Percentiles rank a stretch among this genome's conserved stretches.
These are phyloP conservation scores for Holothuria leucospilota DNA, from an alignment of 53 echinoderm and acorn worm genomes.

Conservation along the genomic window DNA sequence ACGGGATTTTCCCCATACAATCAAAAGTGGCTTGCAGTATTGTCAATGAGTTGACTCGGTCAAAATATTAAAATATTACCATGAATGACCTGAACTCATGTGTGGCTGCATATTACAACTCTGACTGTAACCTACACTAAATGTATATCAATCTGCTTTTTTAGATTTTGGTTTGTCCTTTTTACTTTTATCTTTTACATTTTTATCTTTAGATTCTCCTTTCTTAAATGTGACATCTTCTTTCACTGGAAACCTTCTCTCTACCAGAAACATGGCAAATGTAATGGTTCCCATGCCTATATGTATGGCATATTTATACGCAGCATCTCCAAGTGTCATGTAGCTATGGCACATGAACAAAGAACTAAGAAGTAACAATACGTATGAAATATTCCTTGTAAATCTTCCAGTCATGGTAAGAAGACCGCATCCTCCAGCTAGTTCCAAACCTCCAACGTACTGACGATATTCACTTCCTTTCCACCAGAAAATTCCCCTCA, in stretches of 20 bases:
- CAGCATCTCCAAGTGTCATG: conserved; percentile 74
- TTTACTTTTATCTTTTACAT: conserved; percentile 34
- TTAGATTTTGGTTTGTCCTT: conserved; percentile 64
- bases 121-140: too few relatives aligned
- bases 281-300: conserved; percentile 72
- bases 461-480: conserved; percentile 88
- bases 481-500: conserved; percentile 69
- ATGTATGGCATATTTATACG: conserved; percentile 62
- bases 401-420: conserved; percentile 74
- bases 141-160: conserved; percentile 58
- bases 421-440: conserved; percentile 87
- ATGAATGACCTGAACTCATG: too few relatives aligned
- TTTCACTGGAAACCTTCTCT: conserved; percentile 51
- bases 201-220: conserved; percentile 29
- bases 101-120: too few relatives aligned
- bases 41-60: too few relatives aligned
- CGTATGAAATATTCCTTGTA: conserved; percentile 70
- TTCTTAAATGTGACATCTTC: conserved; percentile 37
- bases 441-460: conserved; percentile 79
- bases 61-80: too few relatives aligned
- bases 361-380: conserved; percentile 66
- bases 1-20: too few relatives aligned
- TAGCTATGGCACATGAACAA: conserved; percentile 89
- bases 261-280: conserved; percentile 63
- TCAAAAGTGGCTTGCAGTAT: too few relatives aligned